phyloP scores from a whole-genome alignment of 2,113 vertebrate genomes.

The Psettodes erumei region DNA sequence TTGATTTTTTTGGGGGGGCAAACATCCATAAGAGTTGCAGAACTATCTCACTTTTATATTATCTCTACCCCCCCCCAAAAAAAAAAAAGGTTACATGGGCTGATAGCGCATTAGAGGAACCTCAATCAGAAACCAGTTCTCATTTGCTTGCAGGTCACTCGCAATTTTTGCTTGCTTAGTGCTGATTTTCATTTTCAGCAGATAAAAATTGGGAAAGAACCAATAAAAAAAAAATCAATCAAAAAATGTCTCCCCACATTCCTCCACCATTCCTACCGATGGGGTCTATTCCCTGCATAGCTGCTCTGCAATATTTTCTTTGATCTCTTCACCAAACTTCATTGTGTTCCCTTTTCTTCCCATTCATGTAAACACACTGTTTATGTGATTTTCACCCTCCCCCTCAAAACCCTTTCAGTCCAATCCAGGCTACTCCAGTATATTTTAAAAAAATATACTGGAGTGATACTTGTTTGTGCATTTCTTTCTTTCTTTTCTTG shows the following conservation, averaged over 20 bases:
- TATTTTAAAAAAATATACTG: slow-evolving; percentile 45
- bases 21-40: background rate
- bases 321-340: slow-evolving; percentile 32
- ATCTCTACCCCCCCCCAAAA: no score
- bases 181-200: background rate
- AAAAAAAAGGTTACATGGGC: slow-evolving; percentile 49
- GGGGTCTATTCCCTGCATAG: background rate
- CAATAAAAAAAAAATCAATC: background rate
- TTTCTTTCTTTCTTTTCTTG: slow-evolving; percentile 38
- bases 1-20: background rate
- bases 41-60: background rate
- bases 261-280: background rate
- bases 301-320: background rate
- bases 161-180: background rate
- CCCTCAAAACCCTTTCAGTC: slow-evolving; percentile 27
- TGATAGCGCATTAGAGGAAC: slow-evolving; percentile 52
- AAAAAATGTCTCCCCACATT: background rate
- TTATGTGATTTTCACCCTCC: slow-evolving; percentile 13
- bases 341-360: background rate
- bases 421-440: slow-evolving; percentile 35
- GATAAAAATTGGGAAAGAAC: background rate
- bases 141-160: slow-evolving; percentile 34
- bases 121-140: slow-evolving; percentile 65
- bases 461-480: slow-evolving; percentile 52
- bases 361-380: slow-evolving; percentile 42